Evolutionary conservation across 1,140 invertebrate genomes (phyloP).

Genomic region (Dinoponera quadriceps): DNA sequence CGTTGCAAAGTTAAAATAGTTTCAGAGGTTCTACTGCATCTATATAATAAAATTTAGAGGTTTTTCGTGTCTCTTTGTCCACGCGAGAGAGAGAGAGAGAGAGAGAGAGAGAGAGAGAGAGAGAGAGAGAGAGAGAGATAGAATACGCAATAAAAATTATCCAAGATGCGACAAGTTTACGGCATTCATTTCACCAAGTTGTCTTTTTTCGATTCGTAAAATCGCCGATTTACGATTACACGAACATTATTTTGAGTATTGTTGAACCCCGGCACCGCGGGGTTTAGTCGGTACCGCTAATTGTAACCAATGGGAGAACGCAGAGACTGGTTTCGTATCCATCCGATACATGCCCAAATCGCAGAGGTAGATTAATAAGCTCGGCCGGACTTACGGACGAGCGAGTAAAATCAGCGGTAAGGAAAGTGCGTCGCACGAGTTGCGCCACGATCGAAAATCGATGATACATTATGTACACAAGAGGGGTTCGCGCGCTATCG

Average conservation of each 20-base stretch:
- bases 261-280: constrained; percentile 14
- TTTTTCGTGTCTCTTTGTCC: not conserved
- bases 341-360: constrained; percentile 63
- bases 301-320: constrained; percentile 25
- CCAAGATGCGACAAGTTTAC: not conserved
- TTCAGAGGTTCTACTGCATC: not conserved
- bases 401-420: constrained; percentile 48
- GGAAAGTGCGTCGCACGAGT: constrained; percentile 16
- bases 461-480: constrained; percentile 61
- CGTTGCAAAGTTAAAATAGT: constrained; percentile 27
- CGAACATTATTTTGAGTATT: constrained; percentile 36
- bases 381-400: constrained; percentile 1
- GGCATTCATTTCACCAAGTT: constrained; percentile 14
- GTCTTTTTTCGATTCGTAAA: not conserved
- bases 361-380: constrained; percentile 43
- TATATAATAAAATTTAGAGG: constrained; percentile 11
- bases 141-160: constrained; percentile 28
- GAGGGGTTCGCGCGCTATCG: constrained; percentile 51
- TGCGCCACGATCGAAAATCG: constrained; percentile 48
- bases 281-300: not conserved
- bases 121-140: too few relatives aligned
- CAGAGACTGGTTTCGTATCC: constrained; percentile 64
- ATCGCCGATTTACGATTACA: constrained; percentile 20
- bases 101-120: too few relatives aligned
- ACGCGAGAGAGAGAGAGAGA: too few relatives aligned